These are phyloP conservation scores for Diogma glabrata DNA, from an alignment of 2,888 invertebrate species.

Conservation along the genomic window DNA sequence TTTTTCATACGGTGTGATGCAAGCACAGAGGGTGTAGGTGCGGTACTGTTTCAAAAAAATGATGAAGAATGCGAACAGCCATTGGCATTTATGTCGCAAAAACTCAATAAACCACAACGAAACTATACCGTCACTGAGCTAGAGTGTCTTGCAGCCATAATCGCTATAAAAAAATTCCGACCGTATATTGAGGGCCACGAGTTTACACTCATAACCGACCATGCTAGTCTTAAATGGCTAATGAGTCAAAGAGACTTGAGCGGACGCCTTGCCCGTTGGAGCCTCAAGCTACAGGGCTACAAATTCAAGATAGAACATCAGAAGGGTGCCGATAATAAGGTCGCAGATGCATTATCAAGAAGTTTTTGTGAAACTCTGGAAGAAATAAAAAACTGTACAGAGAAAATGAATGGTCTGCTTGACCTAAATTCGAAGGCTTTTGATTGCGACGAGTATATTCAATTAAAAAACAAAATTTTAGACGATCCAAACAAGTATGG, in stretches of 20 bases:
- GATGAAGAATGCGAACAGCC: no score
- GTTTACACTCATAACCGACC: background rate
- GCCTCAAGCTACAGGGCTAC: no score
- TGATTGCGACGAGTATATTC: no score
- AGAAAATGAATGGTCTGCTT: no score
- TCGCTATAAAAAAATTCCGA: background rate
- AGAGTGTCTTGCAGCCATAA: no score
- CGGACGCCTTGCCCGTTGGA: background rate
- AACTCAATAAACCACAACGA: background rate
- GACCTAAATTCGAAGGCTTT: no score
- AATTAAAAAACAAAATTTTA: background rate
- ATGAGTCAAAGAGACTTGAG: background rate
- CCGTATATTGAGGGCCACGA: background rate
- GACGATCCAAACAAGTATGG: background rate
- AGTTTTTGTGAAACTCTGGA: no score
- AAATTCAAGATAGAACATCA: no score
- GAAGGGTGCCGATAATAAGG: no score
- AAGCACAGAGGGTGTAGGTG: background rate
- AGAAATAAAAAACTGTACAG: no score
- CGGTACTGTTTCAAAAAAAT: background rate
- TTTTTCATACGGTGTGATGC: background rate
- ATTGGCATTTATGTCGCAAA: background rate
- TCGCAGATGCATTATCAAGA: no score
- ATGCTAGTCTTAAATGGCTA: background rate
- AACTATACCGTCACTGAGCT: no score